phyloP scores from a whole-genome alignment of 2,797 vertebrate species.

The Craterocephalus amniculus region DNA sequence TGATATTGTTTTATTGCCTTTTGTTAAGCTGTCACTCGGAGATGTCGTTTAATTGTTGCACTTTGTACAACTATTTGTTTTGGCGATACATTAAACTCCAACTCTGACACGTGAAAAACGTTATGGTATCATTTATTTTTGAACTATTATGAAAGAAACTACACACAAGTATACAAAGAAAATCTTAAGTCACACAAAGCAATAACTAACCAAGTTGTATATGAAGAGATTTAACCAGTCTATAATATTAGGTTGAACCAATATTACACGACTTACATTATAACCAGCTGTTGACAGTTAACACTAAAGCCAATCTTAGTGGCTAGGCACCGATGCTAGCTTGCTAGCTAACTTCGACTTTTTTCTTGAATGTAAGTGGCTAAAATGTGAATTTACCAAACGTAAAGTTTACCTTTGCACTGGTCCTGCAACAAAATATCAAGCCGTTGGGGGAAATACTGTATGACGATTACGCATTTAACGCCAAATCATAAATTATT shows the following conservation, averaged over 20 bases:
- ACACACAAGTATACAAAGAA: not conserved
- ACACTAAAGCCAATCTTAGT: constrained; percentile 1
- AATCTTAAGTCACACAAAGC: not conserved
- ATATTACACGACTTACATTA: not conserved
- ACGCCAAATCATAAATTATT: constrained; percentile 40
- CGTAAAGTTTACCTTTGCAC: constrained; percentile 25
- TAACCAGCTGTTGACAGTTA: not conserved
- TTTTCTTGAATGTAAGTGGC: constrained; percentile 2
- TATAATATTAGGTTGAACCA: not conserved
- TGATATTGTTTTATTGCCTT: not conserved
- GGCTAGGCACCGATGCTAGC: constrained; percentile 57
- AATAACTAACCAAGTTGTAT: not conserved
- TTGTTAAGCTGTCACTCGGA: not conserved
- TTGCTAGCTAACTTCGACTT: constrained; percentile 52
- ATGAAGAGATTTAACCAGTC: not conserved
- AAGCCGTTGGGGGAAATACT: not conserved
- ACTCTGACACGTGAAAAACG: not conserved
- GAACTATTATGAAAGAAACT: not conserved
- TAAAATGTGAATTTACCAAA: not conserved
- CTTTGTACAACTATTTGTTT: not conserved
- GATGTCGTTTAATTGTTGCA: not conserved
- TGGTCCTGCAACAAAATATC: constrained; percentile 14
- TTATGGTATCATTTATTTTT: not conserved
- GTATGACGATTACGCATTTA: constrained; percentile 11
- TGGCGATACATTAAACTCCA: not conserved